Evolutionary conservation across 2,888 invertebrate genomes (phyloP), one percentile per base, ranked within the genome.

Genomic region (Lasius fuliginosus): DNA sequence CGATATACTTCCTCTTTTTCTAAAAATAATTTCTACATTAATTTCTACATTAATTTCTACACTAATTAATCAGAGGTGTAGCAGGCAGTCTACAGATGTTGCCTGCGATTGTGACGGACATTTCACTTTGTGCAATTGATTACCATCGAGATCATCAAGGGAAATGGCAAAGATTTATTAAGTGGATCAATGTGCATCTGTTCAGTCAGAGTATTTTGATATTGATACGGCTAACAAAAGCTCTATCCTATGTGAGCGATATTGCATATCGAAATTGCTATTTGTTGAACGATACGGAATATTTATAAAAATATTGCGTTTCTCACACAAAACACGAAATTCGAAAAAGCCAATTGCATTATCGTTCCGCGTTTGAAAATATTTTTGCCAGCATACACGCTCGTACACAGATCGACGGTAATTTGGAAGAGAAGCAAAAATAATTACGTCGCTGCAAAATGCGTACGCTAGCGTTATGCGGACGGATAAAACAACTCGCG

Each of bases 211-310:
- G 75, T 87, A 87, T 85, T 85, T 82, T 69, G 83, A 74, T 68
- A 56, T 67, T 87, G 82, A 85, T 82, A 27, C 73, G 67, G 84
- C 79, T 87, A 82, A 67, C 42, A 58, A 56, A 82, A 53, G 53
- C 53, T 87, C 85, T 68, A 77, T 88, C 33, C 1, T n/a, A 9
- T 8, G 12, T 12, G 23, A 65, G 30, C 11, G 27, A 76, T 64
- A 77, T 5, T 27, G 18, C 27, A 30, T 49, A 36, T 3, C 1
- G 5, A 71, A 60, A 75, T 62, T 11, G 67, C 18, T 49, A 18
- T 30, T 36, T 5, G 60, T 81, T 49, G 12, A 42, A 33, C n/a
- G 15, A 49, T 46, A 40, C 3, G 12, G 3, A 65, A 58, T 58
- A 65, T 53, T 46, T 49, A 30, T 12, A 9, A 11, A 82, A 82